Evolutionary conservation across 2,888 invertebrate species (phyloP), one percentile per base, ranked within the genome.

Genomic region (Noctua pronuba): DNA sequence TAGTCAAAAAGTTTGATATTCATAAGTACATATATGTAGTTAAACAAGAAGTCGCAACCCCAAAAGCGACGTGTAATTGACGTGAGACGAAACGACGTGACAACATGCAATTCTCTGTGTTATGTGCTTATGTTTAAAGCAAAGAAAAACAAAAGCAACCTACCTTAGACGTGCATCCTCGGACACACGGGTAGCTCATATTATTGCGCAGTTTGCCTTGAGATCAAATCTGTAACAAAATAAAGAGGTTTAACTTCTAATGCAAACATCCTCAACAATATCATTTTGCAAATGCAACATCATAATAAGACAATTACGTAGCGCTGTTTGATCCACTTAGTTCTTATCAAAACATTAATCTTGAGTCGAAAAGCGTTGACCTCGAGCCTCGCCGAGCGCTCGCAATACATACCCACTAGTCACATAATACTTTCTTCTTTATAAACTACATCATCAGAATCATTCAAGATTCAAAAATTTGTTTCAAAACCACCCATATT

Each of bases 271-370:
- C 76, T 69, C 75, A 71, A 79, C 76, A 68, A 80, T 77, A 85
- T 86, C 16, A 88, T 88, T 89, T 88, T 77, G 89, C 89, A 83
- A 89, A 85, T 80, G 82, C 88, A 84, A 86, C 84, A 88, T 86
- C 85, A 87, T 87, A 88, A 86, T 86, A 88, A 88, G 87, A 90
- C 89, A 90, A 90, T 90, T 90, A 90, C 86, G 87, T 85, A 77
- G 89, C 83, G 83, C 76, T 88, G 83, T 85, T 87, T 86, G 86
- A 85, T 89, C 86, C 88, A 90, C 88, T 87, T 84, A 79, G 79
- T 83, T 81, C 44, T 83, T 89, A 90, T 90, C 90, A 87, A 86
- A 80, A 82, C 88, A 88, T 87, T 83, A 87, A 90, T 90, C 91
- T 88, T 70, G 73, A 84, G 79, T 80, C 87, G 18, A 83, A 89